phyloP scores from a whole-genome alignment of 2,888 invertebrate genomes.

The Deilephila porcellus region DNA sequence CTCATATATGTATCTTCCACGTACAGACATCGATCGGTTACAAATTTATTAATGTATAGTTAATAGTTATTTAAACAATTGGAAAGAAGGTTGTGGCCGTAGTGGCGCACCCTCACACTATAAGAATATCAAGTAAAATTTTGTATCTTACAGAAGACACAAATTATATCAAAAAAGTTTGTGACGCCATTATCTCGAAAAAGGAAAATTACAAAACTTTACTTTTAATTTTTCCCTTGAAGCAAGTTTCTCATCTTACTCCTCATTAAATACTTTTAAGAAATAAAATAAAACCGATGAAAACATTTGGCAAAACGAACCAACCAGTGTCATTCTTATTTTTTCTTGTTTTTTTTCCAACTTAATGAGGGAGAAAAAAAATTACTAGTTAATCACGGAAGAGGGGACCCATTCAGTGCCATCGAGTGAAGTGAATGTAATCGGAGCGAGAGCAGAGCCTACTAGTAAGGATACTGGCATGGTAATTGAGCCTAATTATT shows the following conservation, averaged over 20 bases:
- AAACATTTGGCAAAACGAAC: not conserved
- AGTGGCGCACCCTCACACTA: too few relatives aligned
- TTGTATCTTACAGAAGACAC: not conserved
- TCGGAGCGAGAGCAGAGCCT: slow-evolving; percentile 31
- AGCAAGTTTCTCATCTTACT: too few relatives aligned
- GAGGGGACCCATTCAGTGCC: not conserved
- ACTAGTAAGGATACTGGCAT: slow-evolving; percentile 38
- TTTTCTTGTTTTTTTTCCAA: not conserved
- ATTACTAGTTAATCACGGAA: slow-evolving; percentile 8
- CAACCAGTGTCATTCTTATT: not conserved
- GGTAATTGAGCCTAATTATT: slow-evolving; percentile 48
- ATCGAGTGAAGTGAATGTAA: slow-evolving; percentile 45
- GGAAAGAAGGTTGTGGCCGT: too few relatives aligned
- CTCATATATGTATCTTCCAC: too few relatives aligned
- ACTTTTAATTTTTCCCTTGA: not conserved
- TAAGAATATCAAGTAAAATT: not conserved
- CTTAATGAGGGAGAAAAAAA: not conserved
- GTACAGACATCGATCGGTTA: too few relatives aligned
- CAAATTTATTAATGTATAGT: too few relatives aligned
- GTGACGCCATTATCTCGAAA: slow-evolving; percentile 2
- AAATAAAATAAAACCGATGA: not conserved
- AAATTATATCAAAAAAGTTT: not conserved
- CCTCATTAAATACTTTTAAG: not conserved
- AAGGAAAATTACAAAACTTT: not conserved
- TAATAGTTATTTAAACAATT: too few relatives aligned